Conservation (phyloP, 2,888 invertebrate species). For the Ormia ochracea region DNA sequence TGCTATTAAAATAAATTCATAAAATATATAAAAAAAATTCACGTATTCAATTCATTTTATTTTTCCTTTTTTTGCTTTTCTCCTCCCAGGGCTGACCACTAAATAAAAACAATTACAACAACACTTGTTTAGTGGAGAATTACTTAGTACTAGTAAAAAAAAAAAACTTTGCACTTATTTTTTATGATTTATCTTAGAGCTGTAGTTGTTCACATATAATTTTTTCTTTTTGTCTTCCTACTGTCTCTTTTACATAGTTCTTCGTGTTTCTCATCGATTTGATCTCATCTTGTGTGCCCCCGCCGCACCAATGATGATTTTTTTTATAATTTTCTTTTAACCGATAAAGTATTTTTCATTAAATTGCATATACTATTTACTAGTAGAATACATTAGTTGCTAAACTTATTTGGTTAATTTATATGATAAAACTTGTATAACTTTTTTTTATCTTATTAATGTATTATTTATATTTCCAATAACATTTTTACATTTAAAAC, state of each 20-base stretch:
- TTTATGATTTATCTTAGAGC: conserved; percentile 47
- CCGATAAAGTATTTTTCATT: conserved; percentile 8
- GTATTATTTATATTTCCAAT: not conserved
- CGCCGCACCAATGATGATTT: conserved; percentile 38
- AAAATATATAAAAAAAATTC: conserved; percentile 29
- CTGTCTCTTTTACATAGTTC: conserved; percentile 44
- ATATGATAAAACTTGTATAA: not conserved
- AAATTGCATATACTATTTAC: not conserved
- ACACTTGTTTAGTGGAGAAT: conserved; percentile 45
- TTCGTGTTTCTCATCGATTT: conserved; percentile 64
- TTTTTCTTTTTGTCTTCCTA: conserved; percentile 21
- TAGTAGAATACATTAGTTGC: not conserved
- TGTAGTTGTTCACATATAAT: conserved; percentile 52
- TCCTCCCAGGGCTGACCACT: conserved; percentile 50
- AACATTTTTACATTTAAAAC: conserved; percentile 3
- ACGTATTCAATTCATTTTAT: conserved; percentile 35
- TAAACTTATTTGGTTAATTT: not conserved
- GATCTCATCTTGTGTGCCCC: conserved; percentile 63
- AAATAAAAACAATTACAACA: conserved; percentile 38
- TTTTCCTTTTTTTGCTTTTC: conserved; percentile 21
- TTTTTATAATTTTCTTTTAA: conserved; percentile 23
- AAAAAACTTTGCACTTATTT: conserved; percentile 52
- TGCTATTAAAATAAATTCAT: conserved; percentile 12
- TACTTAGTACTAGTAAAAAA: conserved; percentile 32
- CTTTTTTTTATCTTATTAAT: not conserved